Base-by-base conservation (phyloP, 2,797 vertebrate genomes). In the Pangasius sanitwongsei region DNA sequence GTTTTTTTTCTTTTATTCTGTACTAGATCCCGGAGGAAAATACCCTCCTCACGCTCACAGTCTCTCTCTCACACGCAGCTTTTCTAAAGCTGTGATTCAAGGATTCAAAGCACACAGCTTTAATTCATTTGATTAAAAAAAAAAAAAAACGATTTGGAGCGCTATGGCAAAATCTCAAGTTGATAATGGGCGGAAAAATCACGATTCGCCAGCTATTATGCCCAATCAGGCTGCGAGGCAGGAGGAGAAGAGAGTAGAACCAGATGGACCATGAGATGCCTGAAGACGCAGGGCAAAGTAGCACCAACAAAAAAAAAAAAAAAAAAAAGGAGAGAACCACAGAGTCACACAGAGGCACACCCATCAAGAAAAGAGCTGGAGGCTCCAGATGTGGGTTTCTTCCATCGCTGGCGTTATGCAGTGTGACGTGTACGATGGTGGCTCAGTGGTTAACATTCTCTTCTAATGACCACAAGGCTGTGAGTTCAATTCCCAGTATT, bases 151-250 rank as follows among this genome's bases (percentile, higher is more conserved):
- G 20, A 90, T 86, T 86, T 90, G 85, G 90, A 91, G 92, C 75
- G 86, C 85, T 91, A 92, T 91, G 91, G 92, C 87, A 28, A 94
- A 93, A 92, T 87, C 92, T 92, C 91, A 91, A 92, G 91, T 91
- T 89, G 90, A 92, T 92, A 92, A 91, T 91, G 89, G 90, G 86
- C 85, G 90, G 92, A 92, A 92, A 91, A 90, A 90, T 89, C 88
- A 65, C 63, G 89, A 87, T 92, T 91, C 70, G 57, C 87, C 87
- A 74, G 89, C 89, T 75, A 92, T 91, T 91, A 92, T 83, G 86
- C 82, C 92, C 89, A 92, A 92, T 91, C 91, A 89, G 91, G 77
- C 85, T 85, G 25, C 23, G 23, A 86, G 86, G 80, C 34, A 88
- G 87, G 34, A 82, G 82, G 50, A 50, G 87, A 63, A 67, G 72